Conservation (phyloP, 1,140 invertebrate genomes). For the Papilio machaon region DNA sequence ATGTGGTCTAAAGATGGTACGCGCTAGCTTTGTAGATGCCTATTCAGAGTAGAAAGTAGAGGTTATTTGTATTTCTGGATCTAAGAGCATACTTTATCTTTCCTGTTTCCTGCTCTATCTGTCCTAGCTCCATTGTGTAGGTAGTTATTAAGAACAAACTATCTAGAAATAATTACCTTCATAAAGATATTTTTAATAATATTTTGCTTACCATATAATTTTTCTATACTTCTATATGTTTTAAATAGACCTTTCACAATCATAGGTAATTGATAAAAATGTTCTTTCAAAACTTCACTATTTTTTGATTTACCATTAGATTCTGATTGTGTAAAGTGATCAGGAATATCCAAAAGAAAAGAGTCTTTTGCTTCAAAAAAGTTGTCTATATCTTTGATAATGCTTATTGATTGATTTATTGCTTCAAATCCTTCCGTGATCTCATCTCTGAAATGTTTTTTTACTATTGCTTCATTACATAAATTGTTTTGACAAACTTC, state of each 20-base stretch:
- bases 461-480: conserved; percentile 41
- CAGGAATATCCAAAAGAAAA: conserved; percentile 60
- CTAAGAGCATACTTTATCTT: not conserved
- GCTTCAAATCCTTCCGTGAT: conserved; percentile 63
- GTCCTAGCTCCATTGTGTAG: not conserved
- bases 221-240: conserved; percentile 73
- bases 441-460: conserved; percentile 55
- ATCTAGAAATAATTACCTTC: not conserved
- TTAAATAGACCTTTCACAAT: conserved; percentile 69
- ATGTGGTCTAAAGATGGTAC: no score
- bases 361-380: conserved; percentile 72
- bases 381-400: conserved; percentile 48
- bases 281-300: conserved; percentile 40
- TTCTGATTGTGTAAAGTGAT: conserved; percentile 41
- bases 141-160: not conserved
- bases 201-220: conserved; percentile 71
- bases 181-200: conserved; percentile 21
- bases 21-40: no score
- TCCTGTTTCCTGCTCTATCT: not conserved
- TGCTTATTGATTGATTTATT: conserved; percentile 66
- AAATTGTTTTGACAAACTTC: conserved; percentile 45
- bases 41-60: not conserved
- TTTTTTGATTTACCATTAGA: conserved; percentile 2
- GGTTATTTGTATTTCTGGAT: not conserved
- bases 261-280: conserved; percentile 71